Conservation (phyloP, 2,113 vertebrate genomes). For the Promerops cafer region DNA sequence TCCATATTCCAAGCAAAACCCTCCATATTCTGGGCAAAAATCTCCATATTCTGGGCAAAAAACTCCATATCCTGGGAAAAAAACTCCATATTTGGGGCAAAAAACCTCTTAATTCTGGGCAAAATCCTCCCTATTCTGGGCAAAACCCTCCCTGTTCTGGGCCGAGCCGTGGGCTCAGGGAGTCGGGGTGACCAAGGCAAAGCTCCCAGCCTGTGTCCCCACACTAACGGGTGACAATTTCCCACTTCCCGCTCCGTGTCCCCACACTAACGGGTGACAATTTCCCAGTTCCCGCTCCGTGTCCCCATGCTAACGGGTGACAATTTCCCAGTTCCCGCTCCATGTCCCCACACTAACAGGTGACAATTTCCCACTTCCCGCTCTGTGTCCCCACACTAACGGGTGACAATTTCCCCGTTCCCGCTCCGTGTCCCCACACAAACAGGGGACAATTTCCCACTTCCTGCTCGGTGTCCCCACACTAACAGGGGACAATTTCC, state of each 20-base stretch:
- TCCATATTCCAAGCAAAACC: not conserved
- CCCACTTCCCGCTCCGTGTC: not conserved
- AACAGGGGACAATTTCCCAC: too few species aligned
- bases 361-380: not conserved
- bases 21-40: not conserved
- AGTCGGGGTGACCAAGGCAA: accelerated
- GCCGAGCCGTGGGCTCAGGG: not conserved
- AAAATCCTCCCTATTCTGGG: too few species aligned
- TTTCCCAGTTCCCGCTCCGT: not conserved
- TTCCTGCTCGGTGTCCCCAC: not conserved
- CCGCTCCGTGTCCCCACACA: not conserved
- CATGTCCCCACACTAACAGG: too few species aligned
- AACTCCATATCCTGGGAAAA: not conserved
- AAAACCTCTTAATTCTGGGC: too few species aligned
- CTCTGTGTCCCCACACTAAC: too few species aligned
- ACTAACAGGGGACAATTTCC: too few species aligned
- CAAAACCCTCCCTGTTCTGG: too few species aligned
- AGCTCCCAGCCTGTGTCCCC: not conserved
- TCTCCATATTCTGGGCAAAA: not conserved
- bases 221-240: not conserved
- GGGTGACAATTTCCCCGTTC: not conserved
- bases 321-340: not conserved
- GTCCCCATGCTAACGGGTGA: too few species aligned
- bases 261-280: too few species aligned
- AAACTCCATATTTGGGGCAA: not conserved